Evolutionary conservation across 1,140 invertebrate species (phyloP).

Genomic region (Lasioglossum baleicum): DNA sequence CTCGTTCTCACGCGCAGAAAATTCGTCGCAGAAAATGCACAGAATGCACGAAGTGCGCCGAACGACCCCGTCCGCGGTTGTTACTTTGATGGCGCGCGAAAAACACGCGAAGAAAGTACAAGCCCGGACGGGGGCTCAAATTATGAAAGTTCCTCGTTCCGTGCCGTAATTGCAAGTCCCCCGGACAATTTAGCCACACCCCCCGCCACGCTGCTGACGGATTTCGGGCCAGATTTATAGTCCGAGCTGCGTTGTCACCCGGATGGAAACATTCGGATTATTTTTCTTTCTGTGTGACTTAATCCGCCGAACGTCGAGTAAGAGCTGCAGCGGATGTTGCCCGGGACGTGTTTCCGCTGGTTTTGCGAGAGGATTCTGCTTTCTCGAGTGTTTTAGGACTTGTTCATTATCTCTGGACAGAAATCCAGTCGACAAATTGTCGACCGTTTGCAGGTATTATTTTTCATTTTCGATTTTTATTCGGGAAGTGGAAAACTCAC

Average conservation of each 20-base stretch:
- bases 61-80: slow-evolving; percentile 23
- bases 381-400: no score
- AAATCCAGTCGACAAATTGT: no score
- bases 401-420: no score
- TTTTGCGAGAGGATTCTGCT: no score
- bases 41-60: slow-evolving; percentile 19
- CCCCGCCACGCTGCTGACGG: background rate
- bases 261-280: background rate
- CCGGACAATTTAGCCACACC: background rate
- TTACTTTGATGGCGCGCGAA: slow-evolving; percentile 37
- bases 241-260: background rate
- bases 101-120: slow-evolving; percentile 28
- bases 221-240: background rate
- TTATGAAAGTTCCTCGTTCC: slow-evolving; percentile 7
- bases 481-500: no score
- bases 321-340: no score
- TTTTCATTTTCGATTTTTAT: no score
- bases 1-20: slow-evolving; percentile 46
- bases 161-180: slow-evolving; percentile 3
- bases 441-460: no score
- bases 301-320: no score
- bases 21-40: slow-evolving; percentile 36
- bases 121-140: background rate
- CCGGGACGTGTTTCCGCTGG: no score
- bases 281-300: background rate